Conservation (phyloP, 2,113 vertebrate species). For the Alouatta palliata region DNA sequence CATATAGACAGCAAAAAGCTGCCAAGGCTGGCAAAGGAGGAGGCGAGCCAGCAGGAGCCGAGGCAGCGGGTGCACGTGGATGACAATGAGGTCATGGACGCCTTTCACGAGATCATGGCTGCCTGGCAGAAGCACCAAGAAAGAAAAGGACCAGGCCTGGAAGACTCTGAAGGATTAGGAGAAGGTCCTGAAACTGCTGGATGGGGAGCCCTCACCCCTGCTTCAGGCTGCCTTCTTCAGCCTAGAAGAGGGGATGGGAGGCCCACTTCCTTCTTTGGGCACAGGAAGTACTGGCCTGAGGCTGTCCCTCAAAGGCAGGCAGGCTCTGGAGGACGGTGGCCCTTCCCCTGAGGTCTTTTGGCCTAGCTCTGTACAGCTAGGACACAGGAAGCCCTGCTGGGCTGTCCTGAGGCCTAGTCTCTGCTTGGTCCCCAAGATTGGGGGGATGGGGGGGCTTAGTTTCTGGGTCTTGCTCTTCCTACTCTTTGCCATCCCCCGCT, state of each 20-base stretch:
- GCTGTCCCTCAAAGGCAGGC: not conserved
- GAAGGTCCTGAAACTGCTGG: slow-evolving; percentile 96
- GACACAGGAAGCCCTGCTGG: not conserved
- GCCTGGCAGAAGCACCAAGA: slow-evolving; percentile 99
- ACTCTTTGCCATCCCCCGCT: not conserved
- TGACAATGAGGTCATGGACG: slow-evolving; percentile 98
- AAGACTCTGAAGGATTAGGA: slow-evolving; percentile 97
- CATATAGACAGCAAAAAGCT: no score
- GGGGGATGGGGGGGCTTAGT: not conserved
- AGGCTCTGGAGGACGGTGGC: not conserved
- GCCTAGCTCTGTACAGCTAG: not conserved
- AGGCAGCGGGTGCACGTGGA: slow-evolving; percentile 95
- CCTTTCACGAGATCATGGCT: slow-evolving; percentile 98
- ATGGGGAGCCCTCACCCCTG: slow-evolving; percentile 84
- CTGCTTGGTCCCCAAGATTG: not conserved
- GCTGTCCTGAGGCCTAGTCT: not conserved
- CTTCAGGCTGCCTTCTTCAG: not conserved
- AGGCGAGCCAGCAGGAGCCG: slow-evolving; percentile 95
- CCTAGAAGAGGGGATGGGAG: not conserved
- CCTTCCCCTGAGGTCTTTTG: not conserved
- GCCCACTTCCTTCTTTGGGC: not conserved
- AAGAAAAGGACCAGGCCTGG: slow-evolving; percentile 99
- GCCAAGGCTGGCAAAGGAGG: slow-evolving; percentile 93
- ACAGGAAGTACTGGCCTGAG: not conserved
- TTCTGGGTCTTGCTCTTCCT: not conserved